Percentiles rank a stretch among this genome's conserved stretches.
phyloP scores from a whole-genome alignment of 2,888 invertebrate species.

The Brachypalpus laphriformis region DNA sequence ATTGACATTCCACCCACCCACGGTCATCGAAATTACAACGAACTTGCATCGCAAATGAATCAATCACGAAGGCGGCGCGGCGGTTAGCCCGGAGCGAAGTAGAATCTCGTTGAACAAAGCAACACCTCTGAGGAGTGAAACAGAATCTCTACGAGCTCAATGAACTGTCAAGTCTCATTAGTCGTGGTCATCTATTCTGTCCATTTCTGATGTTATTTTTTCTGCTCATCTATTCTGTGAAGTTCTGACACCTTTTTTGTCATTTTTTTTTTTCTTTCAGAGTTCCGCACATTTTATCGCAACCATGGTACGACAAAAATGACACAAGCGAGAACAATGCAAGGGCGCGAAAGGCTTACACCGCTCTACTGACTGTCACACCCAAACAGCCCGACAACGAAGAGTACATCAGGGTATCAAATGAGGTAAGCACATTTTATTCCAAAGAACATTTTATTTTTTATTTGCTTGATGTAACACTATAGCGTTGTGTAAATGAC shows the following conservation, averaged over 20 bases:
- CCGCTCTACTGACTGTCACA: slow-evolving; percentile 93
- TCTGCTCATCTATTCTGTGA: neutral
- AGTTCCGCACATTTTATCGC: slow-evolving; percentile 85
- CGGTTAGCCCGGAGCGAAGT: neutral
- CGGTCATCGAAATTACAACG: slow-evolving; percentile 35
- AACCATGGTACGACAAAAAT: slow-evolving; percentile 93
- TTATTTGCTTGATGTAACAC: neutral
- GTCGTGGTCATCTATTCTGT: slow-evolving; percentile 2
- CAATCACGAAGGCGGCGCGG: neutral
- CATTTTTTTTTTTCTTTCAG: slow-evolving; percentile 81
- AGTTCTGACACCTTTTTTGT: neutral
- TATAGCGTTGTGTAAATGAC: neutral
- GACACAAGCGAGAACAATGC: slow-evolving; percentile 92
- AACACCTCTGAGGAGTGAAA: no score
- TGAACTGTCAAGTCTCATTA: slow-evolving; percentile 52
- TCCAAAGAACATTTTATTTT: neutral
- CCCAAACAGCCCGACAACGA: slow-evolving; percentile 91
- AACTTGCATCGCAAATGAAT: slow-evolving; percentile 55
- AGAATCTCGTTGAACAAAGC: no score
- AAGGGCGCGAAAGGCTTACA: slow-evolving; percentile 92
- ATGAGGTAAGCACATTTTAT: slow-evolving; percentile 84
- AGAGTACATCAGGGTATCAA: slow-evolving; percentile 90
- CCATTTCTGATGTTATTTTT: neutral
- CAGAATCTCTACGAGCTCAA: slow-evolving; percentile 32
- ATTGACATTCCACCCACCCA: slow-evolving; percentile 65